Base-by-base conservation (phyloP, 2,888 invertebrate species). In the Pachycephus smyrnensis region DNA sequence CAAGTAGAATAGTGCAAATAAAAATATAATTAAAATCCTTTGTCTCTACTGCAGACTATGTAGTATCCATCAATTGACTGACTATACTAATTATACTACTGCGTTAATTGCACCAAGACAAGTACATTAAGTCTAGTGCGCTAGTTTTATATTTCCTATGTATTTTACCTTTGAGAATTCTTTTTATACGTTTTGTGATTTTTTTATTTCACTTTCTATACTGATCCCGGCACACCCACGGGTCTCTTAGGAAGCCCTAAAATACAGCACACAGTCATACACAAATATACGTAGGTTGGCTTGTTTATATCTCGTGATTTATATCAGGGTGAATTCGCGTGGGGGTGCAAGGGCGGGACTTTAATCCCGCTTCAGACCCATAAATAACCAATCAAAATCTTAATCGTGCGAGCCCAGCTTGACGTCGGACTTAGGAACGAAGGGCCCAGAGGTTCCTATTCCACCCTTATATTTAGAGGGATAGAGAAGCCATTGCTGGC, bases 351-450 rank as follows among this genome's bases (percentile, higher is more conserved):
- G 55, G 55, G 55, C 55, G 55, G 55, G 23, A 71, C 73, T 77
- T 78, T 76, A 80, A 81, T 80, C 81, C 77, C 55, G 71, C 68
- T 74, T 69, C 40, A 69, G 75, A 68, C 68, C 77, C 73, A 82
- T 82, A 82, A 82, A 82, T 82, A 82, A 82, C 79, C 79, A 82
- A 82, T 82, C 80, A 73, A 79, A 80, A 74, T 79, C 79, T 68
- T 80, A 80, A 82, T 80, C 82, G 79, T 75, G 77, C 77, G 75
- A 75, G 36, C 55, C 75, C 36, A 68, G 79, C 75, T 32, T 77
- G 33, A 30, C 68, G 68, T 71, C 31, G 71, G 31, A 71, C 71
- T 71, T 33, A 23, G 71, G 31, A 71, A 31, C 71, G 12, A 31
- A 31, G 31, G 12, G 71, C 31, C 12, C 12, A 31, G 1, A 33